Percentiles rank a stretch among this genome's conserved stretches.
Conservation (phyloP, 1,140 invertebrate species). For the Hermetia illucens region DNA sequence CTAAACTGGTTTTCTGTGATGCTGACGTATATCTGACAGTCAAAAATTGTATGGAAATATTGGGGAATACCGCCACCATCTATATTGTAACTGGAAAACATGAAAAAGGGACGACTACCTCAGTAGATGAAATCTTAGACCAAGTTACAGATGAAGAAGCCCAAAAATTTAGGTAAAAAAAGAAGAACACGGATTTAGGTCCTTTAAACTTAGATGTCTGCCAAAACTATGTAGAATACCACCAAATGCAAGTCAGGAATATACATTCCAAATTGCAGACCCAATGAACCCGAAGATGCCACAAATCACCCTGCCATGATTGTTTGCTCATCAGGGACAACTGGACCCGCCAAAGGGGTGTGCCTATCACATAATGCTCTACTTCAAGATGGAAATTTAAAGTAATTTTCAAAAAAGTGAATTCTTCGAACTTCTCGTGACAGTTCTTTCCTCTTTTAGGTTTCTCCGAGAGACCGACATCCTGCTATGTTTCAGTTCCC, state of each 20-base stretch:
- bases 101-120: slow-evolving; percentile 6
- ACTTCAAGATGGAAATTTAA: too few species aligned
- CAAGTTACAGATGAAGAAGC: too few species aligned
- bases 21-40: slow-evolving; percentile 15
- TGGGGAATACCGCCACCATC: slow-evolving; percentile 16
- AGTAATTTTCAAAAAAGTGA: too few species aligned
- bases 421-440: too few species aligned
- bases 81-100: slow-evolving; percentile 20
- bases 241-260: too few species aligned
- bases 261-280: too few species aligned
- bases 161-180: too few species aligned
- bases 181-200: neutral
- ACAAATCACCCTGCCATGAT: slow-evolving; percentile 26
- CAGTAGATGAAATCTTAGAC: neutral
- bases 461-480: slow-evolving; percentile 25
- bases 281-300: slow-evolving; percentile 19
- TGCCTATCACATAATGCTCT: slow-evolving; percentile 45
- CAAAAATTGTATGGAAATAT: slow-evolving; percentile 15
- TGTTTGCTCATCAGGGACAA: slow-evolving; percentile 53
- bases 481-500: slow-evolving; percentile 23
- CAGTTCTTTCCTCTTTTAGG: slow-evolving; percentile 6
- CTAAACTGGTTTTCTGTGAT: slow-evolving; percentile 25
- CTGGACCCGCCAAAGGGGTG: slow-evolving; percentile 64
- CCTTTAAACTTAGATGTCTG: too few species aligned
- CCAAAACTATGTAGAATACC: too few species aligned